A percentile compares a stretch with the other conserved stretches of the same genome.
phyloP scores from a whole-genome alignment of 2,113 vertebrate species.

The Fulica atra region DNA sequence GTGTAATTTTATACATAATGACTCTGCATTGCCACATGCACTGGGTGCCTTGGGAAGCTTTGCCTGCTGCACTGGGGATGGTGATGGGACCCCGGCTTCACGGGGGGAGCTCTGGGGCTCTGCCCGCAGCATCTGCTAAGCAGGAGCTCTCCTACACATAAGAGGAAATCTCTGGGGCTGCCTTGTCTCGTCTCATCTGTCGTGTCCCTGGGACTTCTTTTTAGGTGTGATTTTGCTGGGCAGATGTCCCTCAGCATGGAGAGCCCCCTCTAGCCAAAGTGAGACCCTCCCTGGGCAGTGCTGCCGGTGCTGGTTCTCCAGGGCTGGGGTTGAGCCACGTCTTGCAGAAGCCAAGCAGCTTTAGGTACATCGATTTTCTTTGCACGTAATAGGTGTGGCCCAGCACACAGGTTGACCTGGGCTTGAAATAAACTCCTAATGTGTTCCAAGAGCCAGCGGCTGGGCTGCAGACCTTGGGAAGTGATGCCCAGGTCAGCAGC shows the following conservation, averaged over 20 bases:
- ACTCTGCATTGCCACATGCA: not conserved
- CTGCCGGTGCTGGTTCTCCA: no score
- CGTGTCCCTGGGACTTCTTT: not conserved
- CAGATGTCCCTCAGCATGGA: not conserved
- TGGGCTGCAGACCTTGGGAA: not conserved
- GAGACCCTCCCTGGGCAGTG: no score
- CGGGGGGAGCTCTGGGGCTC: not conserved
- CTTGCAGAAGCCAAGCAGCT: not conserved
- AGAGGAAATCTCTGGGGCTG: not conserved
- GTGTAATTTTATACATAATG: not conserved
- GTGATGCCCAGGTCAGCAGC: not conserved
- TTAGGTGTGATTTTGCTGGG: not conserved
- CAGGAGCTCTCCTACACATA: accelerated
- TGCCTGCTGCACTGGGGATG: not conserved
- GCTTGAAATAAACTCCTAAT: not conserved
- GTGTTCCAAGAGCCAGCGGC: not conserved
- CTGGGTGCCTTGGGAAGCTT: not conserved
- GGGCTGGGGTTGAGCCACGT: not conserved
- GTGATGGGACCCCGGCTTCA: no score
- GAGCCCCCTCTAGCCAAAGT: not conserved
- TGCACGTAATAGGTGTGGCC: not conserved
- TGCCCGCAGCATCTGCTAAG: not conserved
- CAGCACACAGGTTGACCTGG: not conserved
- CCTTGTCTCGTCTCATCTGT: not conserved
- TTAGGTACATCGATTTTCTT: constrained; percentile 26